Evolutionary conservation across 53 echinoderm and acorn worm species (phyloP), one percentile per base, ranked within the genome.

Genomic region (Antedon mediterranea): DNA sequence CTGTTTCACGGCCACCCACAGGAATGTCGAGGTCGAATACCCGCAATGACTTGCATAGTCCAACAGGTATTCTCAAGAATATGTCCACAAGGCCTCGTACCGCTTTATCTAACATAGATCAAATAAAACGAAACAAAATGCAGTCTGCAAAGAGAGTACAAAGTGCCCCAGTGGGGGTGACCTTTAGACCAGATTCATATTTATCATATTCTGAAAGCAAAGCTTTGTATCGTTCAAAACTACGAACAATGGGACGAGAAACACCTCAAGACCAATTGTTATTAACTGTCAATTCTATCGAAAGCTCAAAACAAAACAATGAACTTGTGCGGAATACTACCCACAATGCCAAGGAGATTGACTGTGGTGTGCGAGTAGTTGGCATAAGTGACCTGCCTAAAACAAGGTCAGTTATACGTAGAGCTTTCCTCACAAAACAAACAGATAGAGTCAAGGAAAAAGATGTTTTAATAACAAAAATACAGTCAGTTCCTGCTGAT

Each of bases 141-240:
- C 85, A 83, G 71, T 75, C 84, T 0, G 92, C 92, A 20, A 30
- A 82, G 80, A 84, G 93, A 28, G 90, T 90, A n/a, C 88, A 90
- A 71, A 95, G 95, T 82, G 97, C 97, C 28, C 97, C 92, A 7
- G 89, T 78, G 4, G 71, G 87, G 43, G 75, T 82, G 71, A 76
- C 87, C 43, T 71, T 77, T 30, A 31, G 75, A 3, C 30, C 86
- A 11, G 34, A 71, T 34, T 86, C 89, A 76, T 86, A 84, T 0
- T 31, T 92, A 73, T 86, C 89, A 1, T 79, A 93, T 37, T 98
- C 98, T 0, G 98, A 98, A 77, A 83, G 85, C 31, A 90, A 87
- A 34, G 85, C 98, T 28, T 76, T 98, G 41, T 77, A 86, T 29
- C 86, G 88, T 70, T 92, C 98, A 30, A 86, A 90, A 30, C 81